Conservation (phyloP, 35 echinoderm and acorn worm species). For the Amphiura filiformis region DNA sequence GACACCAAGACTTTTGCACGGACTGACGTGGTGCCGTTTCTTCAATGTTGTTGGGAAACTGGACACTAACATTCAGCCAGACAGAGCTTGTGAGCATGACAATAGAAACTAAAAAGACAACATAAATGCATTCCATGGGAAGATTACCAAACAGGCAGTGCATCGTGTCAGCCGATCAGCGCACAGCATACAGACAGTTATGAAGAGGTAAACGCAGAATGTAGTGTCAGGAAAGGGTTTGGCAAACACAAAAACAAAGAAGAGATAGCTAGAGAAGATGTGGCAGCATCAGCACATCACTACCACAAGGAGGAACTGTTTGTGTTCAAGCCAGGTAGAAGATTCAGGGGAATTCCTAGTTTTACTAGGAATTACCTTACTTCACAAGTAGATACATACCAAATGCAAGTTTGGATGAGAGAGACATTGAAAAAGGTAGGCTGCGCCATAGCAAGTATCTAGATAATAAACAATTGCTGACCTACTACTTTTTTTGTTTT, state of each 20-base stretch:
- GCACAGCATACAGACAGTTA: not conserved
- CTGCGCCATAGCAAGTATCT: too few species aligned
- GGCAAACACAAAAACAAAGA: slow-evolving; percentile 43
- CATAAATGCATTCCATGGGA: slow-evolving; percentile 23
- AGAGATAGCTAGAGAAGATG: not conserved
- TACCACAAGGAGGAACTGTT: not conserved
- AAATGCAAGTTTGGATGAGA: not conserved
- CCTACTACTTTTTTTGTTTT: too few species aligned
- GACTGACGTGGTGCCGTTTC: slow-evolving; percentile 41
- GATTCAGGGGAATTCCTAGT: not conserved
- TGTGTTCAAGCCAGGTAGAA: not conserved
- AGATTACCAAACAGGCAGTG: slow-evolving; percentile 19
- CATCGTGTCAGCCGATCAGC: slow-evolving; percentile 35
- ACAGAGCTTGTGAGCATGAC: slow-evolving; percentile 37
- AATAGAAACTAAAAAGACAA: slow-evolving; percentile 45
- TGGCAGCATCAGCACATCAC: not conserved
- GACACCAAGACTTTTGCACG: slow-evolving; percentile 10
- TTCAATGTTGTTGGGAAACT: slow-evolving; percentile 24
- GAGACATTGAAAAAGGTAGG: not conserved
- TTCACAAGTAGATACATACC: not conserved
- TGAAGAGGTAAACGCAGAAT: slow-evolving; percentile 15
- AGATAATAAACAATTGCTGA: too few species aligned
- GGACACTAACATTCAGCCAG: slow-evolving; percentile 42
- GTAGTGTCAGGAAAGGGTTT: not conserved
- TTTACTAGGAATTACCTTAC: not conserved